Conservation (phyloP, 2,888 invertebrate species). For the Ectemnius lituratus region DNA sequence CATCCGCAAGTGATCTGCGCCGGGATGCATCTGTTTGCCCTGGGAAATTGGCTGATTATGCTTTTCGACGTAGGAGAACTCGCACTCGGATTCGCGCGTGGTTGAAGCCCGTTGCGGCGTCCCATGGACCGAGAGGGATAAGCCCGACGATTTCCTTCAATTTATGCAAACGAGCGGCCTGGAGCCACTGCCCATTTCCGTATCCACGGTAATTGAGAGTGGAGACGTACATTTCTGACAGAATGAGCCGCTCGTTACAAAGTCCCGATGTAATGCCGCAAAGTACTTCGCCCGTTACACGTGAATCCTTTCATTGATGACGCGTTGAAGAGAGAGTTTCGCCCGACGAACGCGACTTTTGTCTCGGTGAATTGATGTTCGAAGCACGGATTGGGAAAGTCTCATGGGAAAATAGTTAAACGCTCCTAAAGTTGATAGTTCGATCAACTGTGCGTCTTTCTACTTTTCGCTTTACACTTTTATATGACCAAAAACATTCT, state of each 20-base stretch:
- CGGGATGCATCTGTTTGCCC: conserved; percentile 19
- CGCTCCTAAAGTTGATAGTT: no score
- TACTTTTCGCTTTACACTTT: no score
- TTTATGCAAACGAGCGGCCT: conserved; percentile 61
- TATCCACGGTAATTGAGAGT: conserved; percentile 51
- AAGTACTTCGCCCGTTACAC: neutral
- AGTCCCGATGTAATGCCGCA: conserved; percentile 6
- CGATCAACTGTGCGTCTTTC: no score
- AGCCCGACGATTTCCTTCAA: conserved; percentile 55
- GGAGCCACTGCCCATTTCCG: conserved; percentile 35
- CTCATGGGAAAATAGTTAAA: no score
- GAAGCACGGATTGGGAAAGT: no score
- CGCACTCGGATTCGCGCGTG: neutral
- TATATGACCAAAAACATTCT: no score
- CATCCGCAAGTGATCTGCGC: neutral
- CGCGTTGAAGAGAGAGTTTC: no score
- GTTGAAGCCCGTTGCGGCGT: conserved; percentile 25
- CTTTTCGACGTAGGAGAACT: conserved; percentile 23
- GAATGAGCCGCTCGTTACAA: conserved; percentile 36
- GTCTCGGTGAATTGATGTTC: no score
- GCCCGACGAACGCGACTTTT: no score
- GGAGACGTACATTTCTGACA: conserved; percentile 31
- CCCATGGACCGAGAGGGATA: conserved; percentile 29
- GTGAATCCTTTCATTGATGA: conserved; percentile 15
- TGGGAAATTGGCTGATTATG: conserved; percentile 47